Conservation (phyloP, 1,140 invertebrate species). For the Heliconius melpomene region DNA sequence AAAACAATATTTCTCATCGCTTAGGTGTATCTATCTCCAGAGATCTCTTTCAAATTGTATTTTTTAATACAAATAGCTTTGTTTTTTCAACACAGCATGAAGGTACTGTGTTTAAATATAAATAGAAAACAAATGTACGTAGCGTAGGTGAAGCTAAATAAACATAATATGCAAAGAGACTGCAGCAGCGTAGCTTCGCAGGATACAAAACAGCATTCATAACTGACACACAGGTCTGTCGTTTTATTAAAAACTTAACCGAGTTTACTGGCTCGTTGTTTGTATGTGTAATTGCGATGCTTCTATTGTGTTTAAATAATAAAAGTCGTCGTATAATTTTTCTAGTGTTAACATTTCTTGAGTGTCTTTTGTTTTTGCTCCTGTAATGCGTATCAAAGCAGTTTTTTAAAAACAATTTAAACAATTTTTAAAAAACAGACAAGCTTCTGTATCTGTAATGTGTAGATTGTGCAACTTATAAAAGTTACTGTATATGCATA, state of each 20-base stretch:
- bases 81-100: not conserved
- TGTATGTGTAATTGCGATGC: constrained; percentile 57
- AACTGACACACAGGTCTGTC: constrained; percentile 53
- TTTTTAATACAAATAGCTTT: too few species aligned
- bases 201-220: constrained; percentile 62
- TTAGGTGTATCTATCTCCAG: too few species aligned
- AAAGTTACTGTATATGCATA: too few species aligned
- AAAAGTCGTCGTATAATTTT: constrained; percentile 29
- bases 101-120: not conserved
- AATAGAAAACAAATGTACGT: not conserved
- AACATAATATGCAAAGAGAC: constrained; percentile 12
- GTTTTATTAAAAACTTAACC: constrained; percentile 59
- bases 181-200: constrained; percentile 45
- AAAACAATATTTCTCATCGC: too few species aligned
- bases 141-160: not conserved
- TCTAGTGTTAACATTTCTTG: constrained; percentile 9
- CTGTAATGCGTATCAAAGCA: too few species aligned
- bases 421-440: too few species aligned
- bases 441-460: too few species aligned
- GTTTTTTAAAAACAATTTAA: too few species aligned
- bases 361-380: not conserved
- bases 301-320: constrained; percentile 53
- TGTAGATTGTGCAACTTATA: too few species aligned
- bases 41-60: too few species aligned
- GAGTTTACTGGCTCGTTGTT: constrained; percentile 53